phyloP scores from a whole-genome alignment of 2,888 invertebrate genomes.

The Chironomus riparius region DNA sequence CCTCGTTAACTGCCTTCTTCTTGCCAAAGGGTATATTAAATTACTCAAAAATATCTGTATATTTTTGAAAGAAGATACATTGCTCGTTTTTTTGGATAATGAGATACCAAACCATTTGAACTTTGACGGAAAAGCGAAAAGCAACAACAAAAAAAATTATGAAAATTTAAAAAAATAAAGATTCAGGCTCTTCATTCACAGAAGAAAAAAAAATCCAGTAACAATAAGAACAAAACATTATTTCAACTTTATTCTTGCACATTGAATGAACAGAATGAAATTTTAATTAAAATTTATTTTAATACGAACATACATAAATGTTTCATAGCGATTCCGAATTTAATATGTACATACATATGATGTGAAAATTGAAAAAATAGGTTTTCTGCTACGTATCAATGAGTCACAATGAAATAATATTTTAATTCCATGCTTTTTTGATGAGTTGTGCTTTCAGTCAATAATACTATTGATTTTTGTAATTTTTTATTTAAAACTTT shows the following conservation, averaged over 20 bases:
- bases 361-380: background rate
- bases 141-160: background rate
- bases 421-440: background rate
- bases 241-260: too few species aligned
- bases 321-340: background rate
- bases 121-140: background rate
- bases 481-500: too few species aligned
- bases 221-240: too few species aligned
- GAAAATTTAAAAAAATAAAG: too few species aligned
- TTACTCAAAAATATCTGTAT: background rate
- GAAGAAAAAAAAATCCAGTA: too few species aligned
- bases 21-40: background rate
- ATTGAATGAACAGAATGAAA: background rate
- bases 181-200: too few species aligned
- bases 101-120: background rate
- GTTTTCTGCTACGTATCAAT: background rate
- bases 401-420: background rate
- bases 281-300: conserved; percentile 8
- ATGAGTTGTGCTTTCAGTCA: too few species aligned
- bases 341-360: background rate
- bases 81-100: background rate
- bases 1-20: background rate
- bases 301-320: background rate
- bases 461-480: too few species aligned
- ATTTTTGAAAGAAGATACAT: background rate